Evolutionary conservation across 2,113 vertebrate genomes (phyloP), one percentile per base, ranked within the genome.

Genomic region (Seriola quinqueradiata): DNA sequence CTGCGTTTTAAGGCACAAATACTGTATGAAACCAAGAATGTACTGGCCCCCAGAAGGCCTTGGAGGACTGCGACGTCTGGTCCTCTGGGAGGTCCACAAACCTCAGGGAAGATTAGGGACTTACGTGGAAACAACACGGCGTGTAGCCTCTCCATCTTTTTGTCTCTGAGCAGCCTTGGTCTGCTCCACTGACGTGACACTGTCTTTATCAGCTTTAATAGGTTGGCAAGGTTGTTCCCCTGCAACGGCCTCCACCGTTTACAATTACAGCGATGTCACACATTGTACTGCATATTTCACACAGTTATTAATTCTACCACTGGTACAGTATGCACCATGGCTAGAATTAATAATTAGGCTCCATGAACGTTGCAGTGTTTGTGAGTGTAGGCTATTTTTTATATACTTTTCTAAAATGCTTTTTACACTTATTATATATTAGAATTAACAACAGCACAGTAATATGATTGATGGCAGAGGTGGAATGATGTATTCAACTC

Each of bases 171-270:
- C 73, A 68, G 83, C 77, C 44, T 70, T 48, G 70, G 25, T 74
- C 21, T 52, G 44, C 65, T 87, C 70, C 36, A 50, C 85, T 57
- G 42, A 80, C 65, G 71, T 75, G 83, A 83, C 79, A 44, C 63
- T 54, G 65, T 77, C 77, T 84, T 63, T 75, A 72, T 72, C 74
- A 52, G 79, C 68, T 81, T 70, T 77, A 88, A 84, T 83, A 74
- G 75, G 58, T 44, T 36, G 64, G 44, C 85, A 68, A 84, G 82
- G 89, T 82, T 70, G 48, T 85, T 68, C 72, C 79, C 67, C 68
- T 63, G 46, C 58, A 64, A 69, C 66, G 60, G 65, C 77, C 77
- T 89, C 82, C 68, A 76, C 70, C 81, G 3, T 9, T 10, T 70
- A 75, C 61, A 44, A 69, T 85, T 77, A 81, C 63, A 63, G 59